Percentiles rank a stretch among this genome's conserved stretches.
Conservation (phyloP, 2,113 vertebrate species). For the Syrmaticus mikado region DNA sequence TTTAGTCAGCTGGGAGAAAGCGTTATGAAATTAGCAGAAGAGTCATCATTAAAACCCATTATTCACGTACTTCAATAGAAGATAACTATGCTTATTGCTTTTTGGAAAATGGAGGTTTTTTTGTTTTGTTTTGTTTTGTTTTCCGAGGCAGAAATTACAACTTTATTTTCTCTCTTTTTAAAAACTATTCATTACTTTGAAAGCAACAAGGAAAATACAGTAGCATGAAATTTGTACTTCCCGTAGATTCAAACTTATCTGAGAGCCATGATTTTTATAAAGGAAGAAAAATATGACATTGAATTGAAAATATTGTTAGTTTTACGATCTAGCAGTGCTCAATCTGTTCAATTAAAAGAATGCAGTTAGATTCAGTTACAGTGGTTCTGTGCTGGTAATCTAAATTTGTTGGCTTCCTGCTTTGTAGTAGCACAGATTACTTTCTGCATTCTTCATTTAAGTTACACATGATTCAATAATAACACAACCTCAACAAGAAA, state of each 20-base stretch:
- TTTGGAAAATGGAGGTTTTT: constrained; percentile 20
- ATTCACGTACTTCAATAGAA: not conserved
- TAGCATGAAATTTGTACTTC: not conserved
- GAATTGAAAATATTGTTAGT: not conserved
- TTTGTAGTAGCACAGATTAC: not conserved
- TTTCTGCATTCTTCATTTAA: not conserved
- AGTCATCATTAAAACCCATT: constrained; percentile 31
- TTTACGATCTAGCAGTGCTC: not conserved
- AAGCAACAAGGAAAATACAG: not conserved
- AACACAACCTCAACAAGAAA: too few species aligned
- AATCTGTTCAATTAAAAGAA: not conserved
- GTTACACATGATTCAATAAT: not conserved
- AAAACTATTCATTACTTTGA: not conserved
- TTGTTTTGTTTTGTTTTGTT: not conserved
- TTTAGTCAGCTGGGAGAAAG: not conserved
- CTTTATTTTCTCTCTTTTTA: not conserved
- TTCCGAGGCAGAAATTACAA: not conserved
- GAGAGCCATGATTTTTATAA: not conserved
- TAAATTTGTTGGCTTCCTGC: not conserved
- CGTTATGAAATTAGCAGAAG: constrained; percentile 41
- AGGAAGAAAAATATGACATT: not conserved
- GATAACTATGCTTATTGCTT: not conserved
- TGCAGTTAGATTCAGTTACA: not conserved
- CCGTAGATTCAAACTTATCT: not conserved
- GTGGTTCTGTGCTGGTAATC: not conserved